phyloP scores from a whole-genome alignment of 53 echinoderm and acorn worm species.

The Echinarachnius parma region DNA sequence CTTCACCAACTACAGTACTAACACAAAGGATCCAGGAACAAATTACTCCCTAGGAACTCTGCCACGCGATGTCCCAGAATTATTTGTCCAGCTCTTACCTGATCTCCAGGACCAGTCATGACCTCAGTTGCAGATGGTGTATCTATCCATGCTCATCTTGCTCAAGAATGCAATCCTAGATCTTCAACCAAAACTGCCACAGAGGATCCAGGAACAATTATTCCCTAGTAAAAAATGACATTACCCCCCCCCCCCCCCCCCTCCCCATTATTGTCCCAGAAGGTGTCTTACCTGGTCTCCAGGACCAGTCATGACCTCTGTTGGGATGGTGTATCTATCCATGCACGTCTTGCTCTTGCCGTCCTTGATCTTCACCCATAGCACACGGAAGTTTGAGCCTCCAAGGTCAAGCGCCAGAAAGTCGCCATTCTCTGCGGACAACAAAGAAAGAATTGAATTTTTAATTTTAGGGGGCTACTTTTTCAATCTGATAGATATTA shows the following conservation, averaged over 20 bases:
- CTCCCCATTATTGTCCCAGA: no score
- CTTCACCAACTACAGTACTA: neutral
- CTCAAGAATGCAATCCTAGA: slow-evolving; percentile 26
- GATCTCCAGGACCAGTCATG: slow-evolving; percentile 11
- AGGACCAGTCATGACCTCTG: slow-evolving; percentile 29
- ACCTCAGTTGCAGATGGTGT: slow-evolving; percentile 8
- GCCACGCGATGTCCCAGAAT: no score
- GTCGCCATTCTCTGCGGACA: slow-evolving; percentile 38
- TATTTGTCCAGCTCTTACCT: no score
- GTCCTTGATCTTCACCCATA: slow-evolving; percentile 35
- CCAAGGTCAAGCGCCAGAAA: slow-evolving; percentile 36
- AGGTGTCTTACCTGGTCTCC: slow-evolving; percentile 41
- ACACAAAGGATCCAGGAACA: neutral
- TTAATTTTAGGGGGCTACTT: no score
- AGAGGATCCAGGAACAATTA: no score
- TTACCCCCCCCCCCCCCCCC: no score
- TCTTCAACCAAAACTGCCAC: slow-evolving; percentile 33
- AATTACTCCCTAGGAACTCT: no score
- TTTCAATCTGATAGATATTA: no score
- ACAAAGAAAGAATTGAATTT: no score
- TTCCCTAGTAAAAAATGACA: no score
- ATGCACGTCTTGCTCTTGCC: slow-evolving; percentile 32
- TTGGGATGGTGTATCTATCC: slow-evolving; percentile 21
- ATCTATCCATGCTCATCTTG: slow-evolving; percentile 25
- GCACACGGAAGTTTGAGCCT: slow-evolving; percentile 33